Evolutionary conservation across 1,140 invertebrate species (phyloP), one percentile per base, ranked within the genome.

Genomic region (Himalopsyche phryganea): DNA sequence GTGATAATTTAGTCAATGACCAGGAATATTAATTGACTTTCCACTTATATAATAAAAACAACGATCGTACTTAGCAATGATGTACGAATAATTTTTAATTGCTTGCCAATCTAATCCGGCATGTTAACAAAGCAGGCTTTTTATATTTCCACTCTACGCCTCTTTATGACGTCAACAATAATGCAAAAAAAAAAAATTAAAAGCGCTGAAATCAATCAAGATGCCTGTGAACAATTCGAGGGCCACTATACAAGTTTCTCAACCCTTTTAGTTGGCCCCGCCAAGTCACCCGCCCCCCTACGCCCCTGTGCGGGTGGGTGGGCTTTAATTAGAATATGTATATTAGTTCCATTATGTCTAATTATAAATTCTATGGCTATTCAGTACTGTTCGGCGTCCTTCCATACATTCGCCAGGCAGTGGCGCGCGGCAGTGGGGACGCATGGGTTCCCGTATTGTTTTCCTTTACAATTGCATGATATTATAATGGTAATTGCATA

Each of bases 271-370:
- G 33, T 44, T 14, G 17, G 23, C 41, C 17, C 6, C 18, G 1
- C 18, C 18, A 48, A 14, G 7, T 46, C 51, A 13, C 36, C 32
- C 11, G 17, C 2, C 42, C 44, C 17, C 35, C 50, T 32, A 14
- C 33, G n/a, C 38, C 41, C 40, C 14, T 36, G 40, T 32, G 50
- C 61, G 57, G 52, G 45, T 57, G 62, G 62, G 58, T 58, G 62
- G 58, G 62, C 61, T 63, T 64, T 64, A 64, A 64, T 64, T 64
- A 64, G 62, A 64, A 64, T 64, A 64, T 64, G 62, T 64, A 64
- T 64, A 64, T 64, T 64, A 64, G 62, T 64, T 64, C 62, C 62
- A 64, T 64, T 64, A 64, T 64, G 62, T 64, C 62, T 64, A 64
- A 64, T 64, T 64, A 64, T 64, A 64, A 64, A 64, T 64, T 64